Evolutionary conservation across 2,888 invertebrate species (phyloP).

Genomic region (Busseola fusca): DNA sequence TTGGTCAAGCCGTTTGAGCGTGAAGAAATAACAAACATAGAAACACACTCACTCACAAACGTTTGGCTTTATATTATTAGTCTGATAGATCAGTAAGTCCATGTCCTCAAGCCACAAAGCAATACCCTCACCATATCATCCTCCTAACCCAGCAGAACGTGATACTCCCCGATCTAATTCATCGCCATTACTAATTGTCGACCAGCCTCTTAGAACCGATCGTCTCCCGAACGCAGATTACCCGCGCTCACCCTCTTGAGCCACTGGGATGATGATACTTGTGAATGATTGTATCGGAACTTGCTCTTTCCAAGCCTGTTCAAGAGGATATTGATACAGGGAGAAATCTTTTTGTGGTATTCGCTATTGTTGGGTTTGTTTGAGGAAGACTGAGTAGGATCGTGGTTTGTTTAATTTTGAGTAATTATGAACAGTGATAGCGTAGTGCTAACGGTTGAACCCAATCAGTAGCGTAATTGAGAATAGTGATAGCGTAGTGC

Average conservation of each 20-base stretch:
- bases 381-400: neutral
- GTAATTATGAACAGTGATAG: neutral
- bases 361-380: conserved; percentile 9
- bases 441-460: neutral
- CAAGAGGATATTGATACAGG: conserved; percentile 82
- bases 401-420: neutral
- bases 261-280: conserved; percentile 69
- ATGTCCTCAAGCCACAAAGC: neutral
- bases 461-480: no score
- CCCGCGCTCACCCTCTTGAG: conserved; percentile 78
- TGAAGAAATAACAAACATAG: no score
- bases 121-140: conserved; percentile 25
- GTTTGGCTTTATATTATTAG: no score
- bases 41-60: no score
- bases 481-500: neutral
- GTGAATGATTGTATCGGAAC: conserved; percentile 74
- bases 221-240: conserved; percentile 80
- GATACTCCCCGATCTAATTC: conserved; percentile 61
- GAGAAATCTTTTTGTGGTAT: conserved; percentile 70
- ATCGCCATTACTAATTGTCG: conserved; percentile 68
- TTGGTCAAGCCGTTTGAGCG: no score
- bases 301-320: conserved; percentile 81
- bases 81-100: no score
- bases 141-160: conserved; percentile 50
- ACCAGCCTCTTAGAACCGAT: conserved; percentile 67